These are phyloP conservation scores for Anticlea derivata DNA, from an alignment of 2,888 invertebrate genomes.

Conservation along the genomic window DNA sequence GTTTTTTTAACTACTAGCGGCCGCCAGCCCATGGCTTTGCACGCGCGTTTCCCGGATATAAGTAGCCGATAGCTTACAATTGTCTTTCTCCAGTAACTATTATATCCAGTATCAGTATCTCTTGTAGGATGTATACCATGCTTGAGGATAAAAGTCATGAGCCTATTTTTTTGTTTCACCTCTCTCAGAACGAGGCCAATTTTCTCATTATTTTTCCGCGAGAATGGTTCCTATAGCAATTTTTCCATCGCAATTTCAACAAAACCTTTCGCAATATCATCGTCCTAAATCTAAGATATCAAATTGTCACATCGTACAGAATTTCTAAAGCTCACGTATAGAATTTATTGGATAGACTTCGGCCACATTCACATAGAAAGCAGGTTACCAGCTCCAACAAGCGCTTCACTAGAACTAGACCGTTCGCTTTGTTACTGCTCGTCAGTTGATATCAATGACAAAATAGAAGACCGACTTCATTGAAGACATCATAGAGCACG, in stretches of 20 bases:
- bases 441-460: too few species aligned
- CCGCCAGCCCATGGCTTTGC: too few species aligned
- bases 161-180: neutral
- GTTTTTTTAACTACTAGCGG: too few species aligned
- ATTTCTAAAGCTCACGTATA: neutral
- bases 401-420: too few species aligned
- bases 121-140: too few species aligned
- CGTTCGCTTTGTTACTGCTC: too few species aligned
- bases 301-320: neutral
- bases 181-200: neutral
- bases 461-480: neutral
- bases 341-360: neutral
- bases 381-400: neutral
- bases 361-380: neutral
- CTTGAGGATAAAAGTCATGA: too few species aligned
- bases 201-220: neutral
- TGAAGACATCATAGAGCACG: too few species aligned
- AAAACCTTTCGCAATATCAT: neutral
- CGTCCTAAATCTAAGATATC: constrained; percentile 1
- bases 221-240: neutral
- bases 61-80: too few species aligned
- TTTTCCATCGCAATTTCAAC: neutral
- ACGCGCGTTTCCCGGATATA: too few species aligned
- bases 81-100: too few species aligned
- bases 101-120: too few species aligned